Evolutionary conservation across 2,888 invertebrate genomes (phyloP).

Genomic region (Aporophyla lueneburgensis): DNA sequence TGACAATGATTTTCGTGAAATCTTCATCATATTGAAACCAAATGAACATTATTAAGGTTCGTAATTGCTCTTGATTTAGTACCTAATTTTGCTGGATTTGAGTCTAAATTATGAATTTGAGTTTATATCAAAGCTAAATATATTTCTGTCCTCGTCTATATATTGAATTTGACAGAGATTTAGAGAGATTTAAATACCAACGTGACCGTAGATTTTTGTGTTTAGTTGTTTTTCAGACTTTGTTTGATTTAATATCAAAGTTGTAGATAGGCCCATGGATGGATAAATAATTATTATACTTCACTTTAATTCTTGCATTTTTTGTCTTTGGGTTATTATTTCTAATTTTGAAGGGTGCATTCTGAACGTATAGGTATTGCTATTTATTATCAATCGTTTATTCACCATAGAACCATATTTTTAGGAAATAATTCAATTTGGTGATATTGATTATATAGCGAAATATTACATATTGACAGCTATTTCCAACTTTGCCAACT

Average conservation of each 20-base stretch:
- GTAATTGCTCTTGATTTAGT: background rate
- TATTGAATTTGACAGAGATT: background rate
- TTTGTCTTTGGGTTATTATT: background rate
- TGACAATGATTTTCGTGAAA: constrained; percentile 33
- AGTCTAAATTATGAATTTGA: too few relatives aligned
- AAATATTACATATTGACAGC: background rate
- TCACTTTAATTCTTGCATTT: background rate
- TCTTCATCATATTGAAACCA: background rate
- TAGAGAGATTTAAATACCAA: background rate
- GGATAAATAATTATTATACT: background rate
- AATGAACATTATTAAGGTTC: background rate
- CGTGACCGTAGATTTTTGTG: background rate
- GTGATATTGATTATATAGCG: background rate
- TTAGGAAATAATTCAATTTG: too few relatives aligned
- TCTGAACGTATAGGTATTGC: too few relatives aligned
- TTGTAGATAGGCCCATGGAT: background rate
- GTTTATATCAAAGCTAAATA: too few relatives aligned
- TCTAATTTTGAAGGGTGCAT: background rate
- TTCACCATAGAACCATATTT: too few relatives aligned
- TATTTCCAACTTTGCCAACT: background rate
- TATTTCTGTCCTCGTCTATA: background rate
- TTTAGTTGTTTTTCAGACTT: background rate
- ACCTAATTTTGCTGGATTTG: background rate
- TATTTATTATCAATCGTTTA: too few relatives aligned
- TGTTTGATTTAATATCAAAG: too few relatives aligned